Conservation (phyloP, 2,113 vertebrate species). For the Orthonyx spaldingii region DNA sequence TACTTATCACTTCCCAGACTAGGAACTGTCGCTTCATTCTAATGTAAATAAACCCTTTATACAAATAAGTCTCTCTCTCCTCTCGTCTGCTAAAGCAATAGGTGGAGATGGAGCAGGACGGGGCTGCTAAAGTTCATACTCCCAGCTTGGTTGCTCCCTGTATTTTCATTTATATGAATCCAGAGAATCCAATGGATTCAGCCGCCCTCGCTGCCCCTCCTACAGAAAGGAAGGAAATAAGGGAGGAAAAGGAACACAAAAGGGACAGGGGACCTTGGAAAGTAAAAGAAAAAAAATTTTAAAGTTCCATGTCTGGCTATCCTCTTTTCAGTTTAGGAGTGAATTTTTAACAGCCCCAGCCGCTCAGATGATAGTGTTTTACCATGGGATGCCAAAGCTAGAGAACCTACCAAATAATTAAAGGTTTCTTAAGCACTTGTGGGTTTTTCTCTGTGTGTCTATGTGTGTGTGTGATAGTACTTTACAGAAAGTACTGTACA, state of each 20-base stretch:
- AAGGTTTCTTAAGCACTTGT: not conserved
- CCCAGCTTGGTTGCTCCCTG: not conserved
- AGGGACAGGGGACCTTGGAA: conserved; percentile 51
- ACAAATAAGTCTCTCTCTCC: not conserved
- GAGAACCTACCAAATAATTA: not conserved
- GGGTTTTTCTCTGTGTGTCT: not conserved
- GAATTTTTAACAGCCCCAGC: not conserved
- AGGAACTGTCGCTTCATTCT: conserved; percentile 48
- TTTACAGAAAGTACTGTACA: not conserved
- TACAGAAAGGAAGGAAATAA: conserved; percentile 20
- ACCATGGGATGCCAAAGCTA: not conserved
- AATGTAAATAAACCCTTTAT: conserved; percentile 43
- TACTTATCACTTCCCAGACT: conserved; percentile 40
- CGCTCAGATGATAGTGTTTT: not conserved
- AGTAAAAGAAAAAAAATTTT: not conserved
- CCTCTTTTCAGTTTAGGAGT: not conserved
- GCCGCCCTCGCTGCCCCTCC: not conserved
- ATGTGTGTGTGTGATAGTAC: not conserved
- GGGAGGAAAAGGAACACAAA: conserved; percentile 20
- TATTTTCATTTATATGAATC: not conserved
- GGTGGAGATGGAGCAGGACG: not conserved
- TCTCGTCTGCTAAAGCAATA: not conserved
- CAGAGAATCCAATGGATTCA: conserved; percentile 6
- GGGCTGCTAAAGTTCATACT: not conserved
- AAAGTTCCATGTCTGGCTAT: not conserved